phyloP scores from a whole-genome alignment of 2,888 invertebrate species.

The Poecilus cupreus region DNA sequence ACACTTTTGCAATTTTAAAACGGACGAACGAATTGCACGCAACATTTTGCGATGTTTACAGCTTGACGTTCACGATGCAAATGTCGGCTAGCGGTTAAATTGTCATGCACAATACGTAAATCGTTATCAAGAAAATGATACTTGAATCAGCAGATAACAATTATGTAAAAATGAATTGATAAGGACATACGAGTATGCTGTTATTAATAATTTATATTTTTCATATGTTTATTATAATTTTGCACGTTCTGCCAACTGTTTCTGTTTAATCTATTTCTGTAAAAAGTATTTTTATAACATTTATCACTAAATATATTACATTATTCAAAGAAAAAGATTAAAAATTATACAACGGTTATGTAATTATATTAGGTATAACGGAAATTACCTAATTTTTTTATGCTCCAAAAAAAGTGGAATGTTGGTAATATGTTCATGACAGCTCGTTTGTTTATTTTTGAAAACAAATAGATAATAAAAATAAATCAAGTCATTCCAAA shows the following conservation, averaged over 20 bases:
- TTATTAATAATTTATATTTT: conserved; percentile 16
- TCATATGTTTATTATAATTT: neutral
- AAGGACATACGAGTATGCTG: neutral
- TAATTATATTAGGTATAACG: too few species aligned
- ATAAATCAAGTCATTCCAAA: neutral
- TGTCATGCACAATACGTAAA: neutral
- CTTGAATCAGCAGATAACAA: neutral
- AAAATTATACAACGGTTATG: too few species aligned
- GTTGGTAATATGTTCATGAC: neutral
- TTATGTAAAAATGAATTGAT: neutral
- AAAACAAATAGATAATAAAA: neutral
- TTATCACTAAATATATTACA: too few species aligned
- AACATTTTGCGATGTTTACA: conserved; percentile 61
- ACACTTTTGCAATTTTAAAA: conserved; percentile 71
- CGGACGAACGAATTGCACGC: conserved; percentile 63
- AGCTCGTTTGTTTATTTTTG: neutral
- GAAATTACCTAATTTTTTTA: neutral
- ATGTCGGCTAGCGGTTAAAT: neutral
- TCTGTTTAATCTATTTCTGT: neutral
- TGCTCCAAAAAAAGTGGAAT: neutral
- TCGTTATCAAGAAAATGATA: neutral
- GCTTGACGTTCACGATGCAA: neutral
- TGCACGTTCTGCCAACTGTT: neutral
- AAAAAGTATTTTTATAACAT: neutral
- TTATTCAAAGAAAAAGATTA: too few species aligned